Evolutionary conservation across 92 coral and sea anemone genomes (phyloP).

Genomic region (Porites cylindrica): DNA sequence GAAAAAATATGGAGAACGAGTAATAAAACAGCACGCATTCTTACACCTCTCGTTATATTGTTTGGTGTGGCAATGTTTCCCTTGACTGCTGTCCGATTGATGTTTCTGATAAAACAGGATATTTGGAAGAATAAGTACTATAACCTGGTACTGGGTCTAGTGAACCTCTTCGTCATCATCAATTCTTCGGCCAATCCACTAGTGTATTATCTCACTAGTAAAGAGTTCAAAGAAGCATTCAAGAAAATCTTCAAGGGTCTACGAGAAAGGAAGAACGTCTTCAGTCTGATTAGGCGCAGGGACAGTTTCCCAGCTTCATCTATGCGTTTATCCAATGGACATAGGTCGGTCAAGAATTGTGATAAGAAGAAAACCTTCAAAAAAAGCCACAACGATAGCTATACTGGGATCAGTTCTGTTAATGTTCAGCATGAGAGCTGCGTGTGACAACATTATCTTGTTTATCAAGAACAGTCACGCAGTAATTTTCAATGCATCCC

Average conservation of each 20-base stretch:
- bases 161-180: slow-evolving; percentile 64
- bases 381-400: neutral
- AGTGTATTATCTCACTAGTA: slow-evolving; percentile 77
- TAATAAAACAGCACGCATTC: slow-evolving; percentile 74
- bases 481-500: no score
- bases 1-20: slow-evolving; percentile 67
- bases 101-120: slow-evolving; percentile 21
- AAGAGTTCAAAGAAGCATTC: slow-evolving; percentile 70
- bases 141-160: slow-evolving; percentile 51
- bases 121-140: slow-evolving; percentile 39
- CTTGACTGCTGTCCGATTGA: slow-evolving; percentile 60
- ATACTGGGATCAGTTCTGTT: neutral
- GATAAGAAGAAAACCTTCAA: no score
- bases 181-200: slow-evolving; percentile 82
- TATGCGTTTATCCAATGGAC: neutral
- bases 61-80: slow-evolving; percentile 81
- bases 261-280: neutral
- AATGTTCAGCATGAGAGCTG: neutral
- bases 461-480: no score
- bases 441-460: no score
- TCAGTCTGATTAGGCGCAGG: slow-evolving; percentile 1
- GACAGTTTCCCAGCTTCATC: neutral
- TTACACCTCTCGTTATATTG: slow-evolving; percentile 82
- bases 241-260: slow-evolving; percentile 11
- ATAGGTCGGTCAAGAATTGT: neutral